These are phyloP conservation scores for Xiphophorus couchianus DNA, from an alignment of 2,113 vertebrate genomes.

Conservation along the genomic window DNA sequence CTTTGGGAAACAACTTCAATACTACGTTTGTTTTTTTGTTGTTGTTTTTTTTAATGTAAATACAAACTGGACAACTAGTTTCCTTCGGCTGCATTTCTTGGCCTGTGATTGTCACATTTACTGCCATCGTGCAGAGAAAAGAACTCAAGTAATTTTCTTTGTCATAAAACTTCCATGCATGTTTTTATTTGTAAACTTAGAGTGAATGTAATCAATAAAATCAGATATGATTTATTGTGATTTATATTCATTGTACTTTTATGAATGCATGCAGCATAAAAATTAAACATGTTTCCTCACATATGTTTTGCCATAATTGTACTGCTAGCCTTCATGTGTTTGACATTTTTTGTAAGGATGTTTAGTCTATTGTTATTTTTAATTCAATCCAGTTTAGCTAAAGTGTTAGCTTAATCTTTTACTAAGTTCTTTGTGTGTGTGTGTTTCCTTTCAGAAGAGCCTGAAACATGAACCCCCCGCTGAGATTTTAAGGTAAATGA, in stretches of 20 bases:
- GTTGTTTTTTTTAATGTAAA: background rate
- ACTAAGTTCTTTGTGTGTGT: background rate
- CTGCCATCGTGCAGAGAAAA: conserved; percentile 71
- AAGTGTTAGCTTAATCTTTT: background rate
- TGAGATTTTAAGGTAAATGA: conserved; percentile 69
- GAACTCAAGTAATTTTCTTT: conserved; percentile 70
- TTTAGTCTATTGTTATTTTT: conserved; percentile 1
- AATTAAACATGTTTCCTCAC: conserved; percentile 34
- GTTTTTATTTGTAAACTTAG: conserved; percentile 80
- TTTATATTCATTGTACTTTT: conserved; percentile 62
- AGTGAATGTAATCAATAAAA: conserved; percentile 76
- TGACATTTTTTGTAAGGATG: background rate
- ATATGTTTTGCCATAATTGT: conserved; percentile 9
- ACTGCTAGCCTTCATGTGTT: conserved; percentile 1
- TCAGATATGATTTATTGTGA: conserved; percentile 75
- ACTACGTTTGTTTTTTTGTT: background rate
- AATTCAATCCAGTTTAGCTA: conserved; percentile 22
- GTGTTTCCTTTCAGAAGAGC: conserved; percentile 23
- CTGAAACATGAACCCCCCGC: conserved; percentile 52
- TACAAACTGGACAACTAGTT: conserved; percentile 5
- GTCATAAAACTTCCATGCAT: conserved; percentile 77
- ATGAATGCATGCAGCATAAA: conserved; percentile 55
- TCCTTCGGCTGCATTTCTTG: conserved; percentile 24
- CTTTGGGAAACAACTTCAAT: background rate
- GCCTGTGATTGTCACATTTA: conserved; percentile 77